Base-by-base conservation (phyloP, 2,113 vertebrate species). In the Melanostigma gelatinosum region DNA sequence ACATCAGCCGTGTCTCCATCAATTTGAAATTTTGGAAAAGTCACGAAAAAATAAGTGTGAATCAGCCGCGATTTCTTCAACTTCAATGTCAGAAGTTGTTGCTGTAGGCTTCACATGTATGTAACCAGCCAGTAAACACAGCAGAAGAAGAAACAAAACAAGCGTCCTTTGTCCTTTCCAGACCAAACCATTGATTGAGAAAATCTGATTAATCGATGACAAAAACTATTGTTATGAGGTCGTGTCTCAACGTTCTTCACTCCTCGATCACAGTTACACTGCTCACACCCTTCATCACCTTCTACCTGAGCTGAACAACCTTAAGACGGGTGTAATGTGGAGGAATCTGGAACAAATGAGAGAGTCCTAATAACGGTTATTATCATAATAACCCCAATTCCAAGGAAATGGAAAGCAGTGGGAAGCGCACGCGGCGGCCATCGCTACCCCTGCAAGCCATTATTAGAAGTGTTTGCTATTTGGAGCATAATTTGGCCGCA, bases 361-460 rank as follows among this genome's bases (percentile, higher is more conserved):
- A 81, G 48, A 74, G 38, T 24, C 64, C 77, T 92, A 90, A 94
- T 92, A 91, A 93, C 79, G 89, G 90, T 85, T 77, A 93, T 93
- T 90, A 89, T 75, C 15, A 81, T 89, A 92, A 93, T 89, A 88
- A 83, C 89, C 78, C 64, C 92, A 88, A 89, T 90, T 92, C 89
- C 54, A 44, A 42, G 87, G 83, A 92, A 94, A 94, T 93, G 90
- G 91, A 93, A 93, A 92, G 77, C 91, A 88, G 91, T 89, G 85
- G 88, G 91, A 91, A 84, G 77, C 57, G 76, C 1, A 46, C 57
- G 44, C 16, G 20, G 48, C 20, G 27, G 67, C 58, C 24, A 60
- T 82, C 40, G 61, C 74, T 58, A 44, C 73, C 80, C 79, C 85
- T 79, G 79, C 71, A 52, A 88, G 90, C 83, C 73, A 62, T 81